These are phyloP conservation scores for Caenorhabditis sp. DNA, from an alignment of 2,888 invertebrate genomes.

Conservation along the genomic window DNA sequence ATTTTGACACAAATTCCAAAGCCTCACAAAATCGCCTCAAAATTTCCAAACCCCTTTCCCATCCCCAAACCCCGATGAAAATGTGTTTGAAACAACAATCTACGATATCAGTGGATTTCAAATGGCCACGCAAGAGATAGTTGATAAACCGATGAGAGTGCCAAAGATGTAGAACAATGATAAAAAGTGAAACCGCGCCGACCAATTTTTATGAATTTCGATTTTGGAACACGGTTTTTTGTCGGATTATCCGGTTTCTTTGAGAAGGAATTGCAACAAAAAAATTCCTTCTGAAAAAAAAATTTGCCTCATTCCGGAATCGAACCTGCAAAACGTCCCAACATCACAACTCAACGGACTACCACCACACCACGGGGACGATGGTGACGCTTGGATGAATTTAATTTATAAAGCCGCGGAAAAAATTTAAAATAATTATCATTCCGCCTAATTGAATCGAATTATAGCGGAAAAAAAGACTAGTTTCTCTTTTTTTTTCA, in stretches of 20 bases:
- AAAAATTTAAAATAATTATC: too few species aligned
- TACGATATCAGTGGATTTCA: neutral
- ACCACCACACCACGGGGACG: too few species aligned
- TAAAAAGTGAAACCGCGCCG: neutral
- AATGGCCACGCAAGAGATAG: neutral
- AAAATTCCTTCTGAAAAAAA: too few species aligned
- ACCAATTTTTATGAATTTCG: neutral
- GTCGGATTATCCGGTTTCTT: neutral
- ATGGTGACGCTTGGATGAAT: too few species aligned
- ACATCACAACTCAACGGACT: too few species aligned
- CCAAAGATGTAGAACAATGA: neutral
- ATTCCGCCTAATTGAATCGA: neutral
- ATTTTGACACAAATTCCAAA: too few species aligned
- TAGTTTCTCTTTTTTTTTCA: constrained; percentile 35
- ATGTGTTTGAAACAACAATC: neutral
- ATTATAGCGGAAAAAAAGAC: neutral
- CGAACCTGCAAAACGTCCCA: too few species aligned
- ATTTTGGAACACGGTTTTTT: neutral
- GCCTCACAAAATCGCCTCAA: too few species aligned
- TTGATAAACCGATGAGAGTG: neutral
- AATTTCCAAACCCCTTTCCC: too few species aligned
- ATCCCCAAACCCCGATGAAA: too few species aligned
- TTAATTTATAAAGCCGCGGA: too few species aligned
- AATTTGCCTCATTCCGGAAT: too few species aligned
- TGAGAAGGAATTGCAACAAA: neutral